Conservation (phyloP, 2,797 vertebrate species). For the Microhierax caerulescens region DNA sequence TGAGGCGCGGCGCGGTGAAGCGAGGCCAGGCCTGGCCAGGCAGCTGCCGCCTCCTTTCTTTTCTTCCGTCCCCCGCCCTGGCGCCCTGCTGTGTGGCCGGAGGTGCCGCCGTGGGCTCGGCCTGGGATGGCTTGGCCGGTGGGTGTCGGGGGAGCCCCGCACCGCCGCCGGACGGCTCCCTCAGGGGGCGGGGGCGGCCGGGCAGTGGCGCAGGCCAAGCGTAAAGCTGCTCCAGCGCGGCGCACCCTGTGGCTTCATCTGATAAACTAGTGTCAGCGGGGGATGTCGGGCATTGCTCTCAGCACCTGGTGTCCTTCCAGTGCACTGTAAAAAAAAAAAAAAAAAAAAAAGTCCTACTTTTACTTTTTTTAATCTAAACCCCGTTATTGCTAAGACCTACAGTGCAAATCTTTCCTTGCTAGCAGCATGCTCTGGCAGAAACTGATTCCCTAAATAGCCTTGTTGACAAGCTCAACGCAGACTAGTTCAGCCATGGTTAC, state of each 20-base stretch:
- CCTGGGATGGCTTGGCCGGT: not conserved
- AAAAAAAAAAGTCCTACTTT: not conserved
- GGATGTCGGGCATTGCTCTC: not conserved
- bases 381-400: no score
- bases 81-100: no score
- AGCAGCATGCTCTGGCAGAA: no score
- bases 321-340: no score
- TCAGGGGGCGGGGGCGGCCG: not conserved
- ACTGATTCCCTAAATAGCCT: not conserved
- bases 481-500: not conserved
- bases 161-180: not conserved
- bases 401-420: not conserved
- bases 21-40: no score
- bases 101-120: no score
- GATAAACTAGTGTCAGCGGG: not conserved
- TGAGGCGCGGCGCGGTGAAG: no score
- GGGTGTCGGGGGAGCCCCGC: not conserved
- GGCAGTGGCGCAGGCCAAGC: not conserved
- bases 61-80: no score
- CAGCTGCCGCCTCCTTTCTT: no score
- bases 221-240: no score
- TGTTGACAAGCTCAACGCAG: not conserved
- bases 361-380: not conserved
- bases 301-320: not conserved
- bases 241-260: not conserved